phyloP scores from a whole-genome alignment of 2,797 vertebrate genomes.

The Champsocephalus esox region DNA sequence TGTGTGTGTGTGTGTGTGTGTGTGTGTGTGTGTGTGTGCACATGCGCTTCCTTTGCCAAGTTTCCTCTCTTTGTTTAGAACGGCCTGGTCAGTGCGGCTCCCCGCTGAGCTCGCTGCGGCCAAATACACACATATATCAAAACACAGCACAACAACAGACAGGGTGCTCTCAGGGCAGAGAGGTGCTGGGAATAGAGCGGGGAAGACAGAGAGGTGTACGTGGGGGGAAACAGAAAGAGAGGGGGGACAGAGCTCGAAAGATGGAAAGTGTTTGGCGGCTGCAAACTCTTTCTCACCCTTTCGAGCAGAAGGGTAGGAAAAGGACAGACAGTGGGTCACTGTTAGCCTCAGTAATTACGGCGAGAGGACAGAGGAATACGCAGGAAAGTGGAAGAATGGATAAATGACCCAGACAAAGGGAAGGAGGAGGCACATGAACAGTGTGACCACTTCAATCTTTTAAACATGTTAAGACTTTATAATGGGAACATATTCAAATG shows the following conservation, averaged over 20 bases:
- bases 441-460: neutral
- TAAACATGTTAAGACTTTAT: neutral
- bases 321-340: conserved; percentile 19
- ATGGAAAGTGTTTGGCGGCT: conserved; percentile 5
- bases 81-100: conserved; percentile 79
- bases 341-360: conserved; percentile 23
- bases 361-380: neutral
- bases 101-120: conserved; percentile 76
- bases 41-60: conserved; percentile 79
- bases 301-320: conserved; percentile 8
- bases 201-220: conserved; percentile 42
- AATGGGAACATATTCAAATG: neutral
- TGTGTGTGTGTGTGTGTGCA: conserved; percentile 39
- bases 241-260: conserved; percentile 10
- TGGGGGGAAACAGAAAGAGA: conserved; percentile 30
- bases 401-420: conserved; percentile 2
- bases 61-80: conserved; percentile 88
- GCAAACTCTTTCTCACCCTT: conserved; percentile 8
- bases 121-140: conserved; percentile 82
- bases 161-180: conserved; percentile 57
- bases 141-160: conserved; percentile 71
- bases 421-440: conserved; percentile 8
- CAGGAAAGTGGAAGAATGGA: conserved; percentile 20
- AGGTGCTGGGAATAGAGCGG: conserved; percentile 67
- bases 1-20: conserved; percentile 38